A percentile compares a stretch with the other conserved stretches of the same genome.
These are phyloP conservation scores for Rhinopomastus cyanomelas DNA, from an alignment of 2,113 vertebrate genomes.

Conservation along the genomic window DNA sequence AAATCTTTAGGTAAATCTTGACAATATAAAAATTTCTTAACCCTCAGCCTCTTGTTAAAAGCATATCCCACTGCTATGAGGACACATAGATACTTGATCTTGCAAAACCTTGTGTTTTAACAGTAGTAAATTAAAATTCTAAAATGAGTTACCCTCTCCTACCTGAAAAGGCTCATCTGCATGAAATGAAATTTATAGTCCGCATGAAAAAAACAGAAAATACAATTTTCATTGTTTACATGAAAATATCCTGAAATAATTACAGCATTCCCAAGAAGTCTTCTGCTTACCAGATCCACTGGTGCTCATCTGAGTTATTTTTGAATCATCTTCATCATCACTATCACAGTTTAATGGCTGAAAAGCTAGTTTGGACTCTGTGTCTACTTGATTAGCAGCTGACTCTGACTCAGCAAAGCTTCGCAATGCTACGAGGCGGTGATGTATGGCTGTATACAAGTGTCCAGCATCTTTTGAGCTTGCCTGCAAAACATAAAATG, in stretches of 20 bases:
- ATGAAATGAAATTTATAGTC: background rate
- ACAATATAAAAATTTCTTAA: background rate
- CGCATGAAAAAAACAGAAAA: background rate
- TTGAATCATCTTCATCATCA: slow-evolving; percentile 71
- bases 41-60: background rate
- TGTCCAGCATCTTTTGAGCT: slow-evolving; percentile 76
- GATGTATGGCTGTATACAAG: slow-evolving; percentile 81
- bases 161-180: background rate
- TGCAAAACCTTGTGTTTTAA: background rate
- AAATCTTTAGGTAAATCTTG: background rate
- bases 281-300: slow-evolving; percentile 67
- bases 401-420: slow-evolving; percentile 52
- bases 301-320: slow-evolving; percentile 37
- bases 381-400: slow-evolving; percentile 7
- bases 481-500: slow-evolving; percentile 59
- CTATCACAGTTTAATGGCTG: slow-evolving; percentile 65
- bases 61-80: background rate
- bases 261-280: background rate
- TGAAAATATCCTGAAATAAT: background rate
- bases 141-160: background rate
- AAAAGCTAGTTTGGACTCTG: slow-evolving; percentile 38
- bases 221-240: background rate
- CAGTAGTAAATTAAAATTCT: background rate
- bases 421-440: slow-evolving; percentile 79
- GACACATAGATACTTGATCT: background rate